A percentile compares a stretch with the other conserved stretches of the same genome.
Conservation (phyloP, 2,113 vertebrate species). For the Corythaixoides concolor region DNA sequence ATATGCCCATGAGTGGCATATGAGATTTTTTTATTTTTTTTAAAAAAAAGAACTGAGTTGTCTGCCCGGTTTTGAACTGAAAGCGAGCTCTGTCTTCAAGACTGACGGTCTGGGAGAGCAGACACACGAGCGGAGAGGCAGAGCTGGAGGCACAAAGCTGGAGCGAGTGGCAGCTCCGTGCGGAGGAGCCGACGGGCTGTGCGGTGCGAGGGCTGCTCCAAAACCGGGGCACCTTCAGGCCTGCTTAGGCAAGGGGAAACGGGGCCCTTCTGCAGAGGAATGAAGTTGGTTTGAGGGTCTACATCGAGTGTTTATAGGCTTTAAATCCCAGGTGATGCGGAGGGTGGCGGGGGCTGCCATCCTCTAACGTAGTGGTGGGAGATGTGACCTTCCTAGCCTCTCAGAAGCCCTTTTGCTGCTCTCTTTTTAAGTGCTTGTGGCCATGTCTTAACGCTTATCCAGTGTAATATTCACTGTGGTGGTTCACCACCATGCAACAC, state of each 20-base stretch:
- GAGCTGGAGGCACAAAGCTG: neutral
- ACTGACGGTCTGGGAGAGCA: neutral
- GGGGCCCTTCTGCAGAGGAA: neutral
- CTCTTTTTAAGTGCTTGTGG: neutral
- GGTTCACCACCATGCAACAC: neutral
- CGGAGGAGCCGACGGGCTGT: neutral
- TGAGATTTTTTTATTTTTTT: fast-evolving
- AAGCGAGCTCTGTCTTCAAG: neutral
- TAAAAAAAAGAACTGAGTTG: neutral
- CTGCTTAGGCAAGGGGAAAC: neutral
- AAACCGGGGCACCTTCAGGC: neutral
- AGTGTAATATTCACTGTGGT: neutral
- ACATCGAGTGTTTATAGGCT: fast-evolving
- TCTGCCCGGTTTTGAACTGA: neutral
- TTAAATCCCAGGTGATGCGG: neutral
- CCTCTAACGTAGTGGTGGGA: fast-evolving
- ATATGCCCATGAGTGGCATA: fast-evolving
- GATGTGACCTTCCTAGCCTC: neutral
- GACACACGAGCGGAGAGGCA: neutral
- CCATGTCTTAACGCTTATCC: neutral
- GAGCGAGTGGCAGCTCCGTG: neutral
- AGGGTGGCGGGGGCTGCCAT: neutral
- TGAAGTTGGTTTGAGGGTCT: neutral
- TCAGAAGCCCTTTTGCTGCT: neutral
- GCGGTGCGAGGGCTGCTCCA: fast-evolving